Conservation (phyloP, 1,140 invertebrate genomes). For the Trachymyrmex septentrionalis region DNA sequence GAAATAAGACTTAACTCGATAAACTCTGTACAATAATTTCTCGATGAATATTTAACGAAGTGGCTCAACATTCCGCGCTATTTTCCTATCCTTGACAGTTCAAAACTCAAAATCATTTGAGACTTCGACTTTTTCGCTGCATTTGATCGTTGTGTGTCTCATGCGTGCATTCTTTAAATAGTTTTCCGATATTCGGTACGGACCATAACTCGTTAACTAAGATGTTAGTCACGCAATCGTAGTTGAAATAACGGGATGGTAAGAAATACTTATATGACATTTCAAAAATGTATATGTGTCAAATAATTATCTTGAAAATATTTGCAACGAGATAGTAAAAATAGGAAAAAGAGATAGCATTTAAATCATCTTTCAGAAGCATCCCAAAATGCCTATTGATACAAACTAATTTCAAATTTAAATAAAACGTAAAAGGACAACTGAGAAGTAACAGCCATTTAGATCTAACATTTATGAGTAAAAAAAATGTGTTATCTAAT, state of each 20-base stretch:
- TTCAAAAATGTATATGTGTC: neutral
- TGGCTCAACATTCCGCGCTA: slow-evolving; percentile 25
- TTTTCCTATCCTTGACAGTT: slow-evolving; percentile 4
- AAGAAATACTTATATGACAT: neutral
- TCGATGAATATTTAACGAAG: slow-evolving; percentile 62
- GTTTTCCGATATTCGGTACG: neutral
- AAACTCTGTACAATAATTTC: slow-evolving; percentile 57
- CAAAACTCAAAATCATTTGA: neutral
- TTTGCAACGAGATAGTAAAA: neutral
- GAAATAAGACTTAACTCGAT: slow-evolving; percentile 59
- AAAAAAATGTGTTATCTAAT: neutral
- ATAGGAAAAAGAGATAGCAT: neutral
- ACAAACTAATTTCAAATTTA: neutral
- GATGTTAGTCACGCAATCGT: neutral
- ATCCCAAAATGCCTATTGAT: neutral
- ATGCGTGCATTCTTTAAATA: neutral
- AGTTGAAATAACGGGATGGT: neutral
- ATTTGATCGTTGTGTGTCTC: neutral
- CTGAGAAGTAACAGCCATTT: neutral
- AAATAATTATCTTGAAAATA: neutral
- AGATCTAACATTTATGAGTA: neutral
- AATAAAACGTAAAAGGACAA: neutral
- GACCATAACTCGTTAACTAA: neutral
- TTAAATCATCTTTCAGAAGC: neutral
- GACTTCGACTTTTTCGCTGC: neutral